Evolutionary conservation across 2,113 vertebrate species (phyloP), one percentile per base, ranked within the genome.

Genomic region (Pavo muticus): DNA sequence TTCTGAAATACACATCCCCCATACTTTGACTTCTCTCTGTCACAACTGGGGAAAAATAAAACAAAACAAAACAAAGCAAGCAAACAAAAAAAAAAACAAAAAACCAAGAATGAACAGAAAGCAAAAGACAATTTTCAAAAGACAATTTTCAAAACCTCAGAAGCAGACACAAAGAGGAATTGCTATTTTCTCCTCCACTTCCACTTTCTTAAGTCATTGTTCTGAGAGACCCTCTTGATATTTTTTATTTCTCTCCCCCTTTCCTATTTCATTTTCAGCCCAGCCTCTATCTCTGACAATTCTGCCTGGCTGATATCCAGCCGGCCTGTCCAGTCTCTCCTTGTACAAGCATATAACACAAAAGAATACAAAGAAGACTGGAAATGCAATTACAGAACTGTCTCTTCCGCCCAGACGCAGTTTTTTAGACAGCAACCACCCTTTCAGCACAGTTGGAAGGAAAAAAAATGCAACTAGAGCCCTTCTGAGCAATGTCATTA

Each of bases 351-450:
- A 75, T 60, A 87, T 87, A 97, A 81, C 90, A 97, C 95, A 95
- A 97, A 97, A 97, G 97, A 94, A 97, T 95, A 97, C 95, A 97
- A 97, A 96, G 95, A 95, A 15, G 93, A 90, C 91, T 88, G 93
- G 95, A 97, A 97, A 97, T 95, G 93, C 95, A 97, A 97, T 97
- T 97, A 97, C 95, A 96, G 95, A 97, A 95, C 96, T 95, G 93
- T 96, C 95, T 97, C 83, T 95, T 97, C 89, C 15, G 30, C 90
- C 89, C 83, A 94, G 93, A 91, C 87, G 64, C 44, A 81, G 93
- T 79, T 87, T 94, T 96, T 95, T 74, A 92, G 93, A 94, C 85
- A 94, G 95, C 70, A 95, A 57, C 85, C 77, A 95, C 87, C 86
- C 68, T 96, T 97, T 96, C 90, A 94, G 94, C 95, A 91, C 84